Evolutionary conservation across 1,140 invertebrate genomes (phyloP).

Genomic region (Penaeus vannamei): DNA sequence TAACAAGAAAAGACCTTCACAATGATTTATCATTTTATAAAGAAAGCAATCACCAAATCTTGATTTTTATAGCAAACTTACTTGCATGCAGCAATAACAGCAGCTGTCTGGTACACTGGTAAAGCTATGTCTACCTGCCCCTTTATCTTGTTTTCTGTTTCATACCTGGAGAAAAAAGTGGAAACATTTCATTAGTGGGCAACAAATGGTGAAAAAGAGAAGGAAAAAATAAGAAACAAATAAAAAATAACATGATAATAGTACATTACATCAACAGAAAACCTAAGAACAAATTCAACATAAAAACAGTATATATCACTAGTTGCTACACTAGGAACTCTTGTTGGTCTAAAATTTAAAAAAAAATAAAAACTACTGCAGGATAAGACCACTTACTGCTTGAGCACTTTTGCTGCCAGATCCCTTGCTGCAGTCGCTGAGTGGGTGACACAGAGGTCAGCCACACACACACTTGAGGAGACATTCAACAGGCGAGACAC

Average conservation of each 20-base stretch:
- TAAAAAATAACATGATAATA: too few relatives aligned
- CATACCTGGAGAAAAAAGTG: not conserved
- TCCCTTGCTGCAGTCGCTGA: slow-evolving; percentile 44
- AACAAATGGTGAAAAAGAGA: not conserved
- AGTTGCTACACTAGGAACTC: too few relatives aligned
- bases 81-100: slow-evolving; percentile 24
- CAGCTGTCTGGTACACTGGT: slow-evolving; percentile 20
- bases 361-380: not conserved
- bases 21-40: too few relatives aligned
- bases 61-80: not conserved
- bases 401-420: slow-evolving; percentile 31
- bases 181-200: not conserved
- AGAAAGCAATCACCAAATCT: not conserved
- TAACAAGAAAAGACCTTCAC: too few relatives aligned
- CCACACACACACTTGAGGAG: slow-evolving; percentile 32
- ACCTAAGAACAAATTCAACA: too few relatives aligned
- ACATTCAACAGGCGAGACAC: slow-evolving; percentile 38
- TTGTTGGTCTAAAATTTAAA: not conserved
- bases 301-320: too few relatives aligned
- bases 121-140: slow-evolving; percentile 9
- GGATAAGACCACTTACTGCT: slow-evolving; percentile 25
- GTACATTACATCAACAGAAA: too few relatives aligned
- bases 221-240: not conserved
- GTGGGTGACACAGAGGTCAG: slow-evolving; percentile 40
- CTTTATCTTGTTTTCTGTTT: not conserved